Evolutionary conservation across 2,113 vertebrate species (phyloP).

Genomic region (Chloroceryle aenea): DNA sequence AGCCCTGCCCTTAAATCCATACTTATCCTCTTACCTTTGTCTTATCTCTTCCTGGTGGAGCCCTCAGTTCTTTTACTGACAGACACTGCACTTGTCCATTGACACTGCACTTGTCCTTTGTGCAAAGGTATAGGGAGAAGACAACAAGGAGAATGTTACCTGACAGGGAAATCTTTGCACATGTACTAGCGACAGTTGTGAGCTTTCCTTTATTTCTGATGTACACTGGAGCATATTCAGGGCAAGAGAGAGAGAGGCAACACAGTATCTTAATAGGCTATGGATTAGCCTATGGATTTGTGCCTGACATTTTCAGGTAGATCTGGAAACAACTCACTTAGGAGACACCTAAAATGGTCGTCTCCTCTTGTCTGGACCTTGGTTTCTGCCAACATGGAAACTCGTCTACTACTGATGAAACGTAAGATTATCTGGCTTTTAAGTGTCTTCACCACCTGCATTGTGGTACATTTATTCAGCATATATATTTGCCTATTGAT

Average conservation of each 20-base stretch:
- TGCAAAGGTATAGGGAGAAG: neutral
- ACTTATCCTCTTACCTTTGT: neutral
- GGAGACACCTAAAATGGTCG: neutral
- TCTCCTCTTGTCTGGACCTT: neutral
- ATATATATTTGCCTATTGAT: neutral
- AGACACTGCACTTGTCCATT: neutral
- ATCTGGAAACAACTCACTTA: neutral
- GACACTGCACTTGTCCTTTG: neutral
- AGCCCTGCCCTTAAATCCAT: conserved; percentile 1
- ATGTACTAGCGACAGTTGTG: neutral
- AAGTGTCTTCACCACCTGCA: neutral
- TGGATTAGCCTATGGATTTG: neutral
- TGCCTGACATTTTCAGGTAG: neutral
- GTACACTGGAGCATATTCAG: neutral
- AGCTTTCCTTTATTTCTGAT: neutral
- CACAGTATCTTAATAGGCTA: neutral
- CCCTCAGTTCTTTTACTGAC: neutral
- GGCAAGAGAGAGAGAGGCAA: neutral
- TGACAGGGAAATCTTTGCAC: neutral
- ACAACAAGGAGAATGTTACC: neutral
- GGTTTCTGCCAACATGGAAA: neutral
- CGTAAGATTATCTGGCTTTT: conserved; percentile 1
- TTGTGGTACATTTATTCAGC: neutral
- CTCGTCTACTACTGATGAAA: neutral
- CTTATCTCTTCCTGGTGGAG: neutral